A percentile compares a stretch with the other conserved stretches of the same genome.
phyloP scores from a whole-genome alignment of 2,797 vertebrate genomes.

The Cynopterus sphinx region DNA sequence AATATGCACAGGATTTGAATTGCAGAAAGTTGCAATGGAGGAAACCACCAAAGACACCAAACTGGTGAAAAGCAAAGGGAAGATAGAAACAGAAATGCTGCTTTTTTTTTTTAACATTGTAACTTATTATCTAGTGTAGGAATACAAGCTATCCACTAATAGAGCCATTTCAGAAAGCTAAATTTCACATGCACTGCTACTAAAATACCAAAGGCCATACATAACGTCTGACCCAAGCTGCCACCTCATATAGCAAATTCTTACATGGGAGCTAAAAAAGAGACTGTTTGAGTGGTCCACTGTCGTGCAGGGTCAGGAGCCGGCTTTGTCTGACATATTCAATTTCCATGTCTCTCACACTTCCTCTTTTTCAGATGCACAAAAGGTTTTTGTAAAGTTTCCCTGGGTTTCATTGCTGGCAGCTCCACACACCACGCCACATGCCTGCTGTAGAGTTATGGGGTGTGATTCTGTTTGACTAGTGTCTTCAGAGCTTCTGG shows the following conservation, averaged over 20 bases:
- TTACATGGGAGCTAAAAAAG: slow-evolving; percentile 38
- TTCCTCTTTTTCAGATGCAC: slow-evolving; percentile 69
- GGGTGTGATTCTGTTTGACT: slow-evolving; percentile 31
- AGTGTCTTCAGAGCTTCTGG: slow-evolving; percentile 22
- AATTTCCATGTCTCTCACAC: slow-evolving; percentile 60
- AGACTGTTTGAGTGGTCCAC: slow-evolving; percentile 35
- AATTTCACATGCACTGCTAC: slow-evolving; percentile 24
- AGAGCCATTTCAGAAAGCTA: neutral
- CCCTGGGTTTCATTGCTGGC: slow-evolving; percentile 33
- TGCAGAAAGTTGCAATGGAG: neutral
- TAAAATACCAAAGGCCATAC: slow-evolving; percentile 73
- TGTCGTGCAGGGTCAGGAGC: slow-evolving; percentile 23
- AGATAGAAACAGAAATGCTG: neutral
- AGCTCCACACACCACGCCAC: neutral
- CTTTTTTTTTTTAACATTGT: neutral
- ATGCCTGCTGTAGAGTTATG: neutral
- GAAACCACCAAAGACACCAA: neutral
- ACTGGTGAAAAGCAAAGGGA: neutral
- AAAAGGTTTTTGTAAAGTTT: slow-evolving; percentile 73
- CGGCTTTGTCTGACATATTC: neutral
- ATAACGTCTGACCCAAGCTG: slow-evolving; percentile 67
- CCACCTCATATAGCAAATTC: slow-evolving; percentile 40
- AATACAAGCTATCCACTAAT: neutral
- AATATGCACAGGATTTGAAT: neutral
- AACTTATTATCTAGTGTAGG: neutral